Base-by-base conservation (phyloP, 2,888 invertebrate genomes). In the Platerodrilus igneus region DNA sequence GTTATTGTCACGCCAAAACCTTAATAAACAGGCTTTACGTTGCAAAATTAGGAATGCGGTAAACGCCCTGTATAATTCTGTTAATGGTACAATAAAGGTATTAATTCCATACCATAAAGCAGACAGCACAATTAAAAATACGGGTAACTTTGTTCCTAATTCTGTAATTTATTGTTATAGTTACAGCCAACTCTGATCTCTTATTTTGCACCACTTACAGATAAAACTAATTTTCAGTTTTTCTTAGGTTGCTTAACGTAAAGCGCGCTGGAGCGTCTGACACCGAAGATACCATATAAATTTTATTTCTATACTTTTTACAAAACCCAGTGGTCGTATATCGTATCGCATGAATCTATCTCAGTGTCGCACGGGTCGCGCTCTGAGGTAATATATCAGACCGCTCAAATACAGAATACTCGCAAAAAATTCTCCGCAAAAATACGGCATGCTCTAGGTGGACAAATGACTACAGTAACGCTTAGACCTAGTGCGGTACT, bases 281-380 rank as follows among this genome's bases (percentile, higher is more conserved):
- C 48, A 44, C 44, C 43, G 16, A 44, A 51, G 51, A 49, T 51
- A 46, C 47, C 45, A 53, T 54, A 57, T 54, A 57, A 56, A 55
- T 56, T 58, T 53, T 45, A 50, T 52, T 46, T 45, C 50, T 48
- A 46, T 46, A 42, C 48, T 55, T 55, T 55, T 57, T 55, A 45
- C 45, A 46, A 53, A 50, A 50, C 50, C 51, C 55, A 43, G 28
- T 49, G 52, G 54, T 50, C 58, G 57, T 59, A 59, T 57, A 59
- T 58, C 53, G 57, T 54, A 59, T 60, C 60, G 57, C 59, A 62
- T 59, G 62, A 61, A 63, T 62, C 62, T 61, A 62, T 62, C 61
- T 60, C 58, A 56, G 54, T 58, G 60, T 60, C 58, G 53, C 55
- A 52, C 45, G 50, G 56, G 55, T 53, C 50, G 52, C 56, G 53